Evolutionary conservation across 2,797 vertebrate species (phyloP).

Genomic region (Tapirus indicus): DNA sequence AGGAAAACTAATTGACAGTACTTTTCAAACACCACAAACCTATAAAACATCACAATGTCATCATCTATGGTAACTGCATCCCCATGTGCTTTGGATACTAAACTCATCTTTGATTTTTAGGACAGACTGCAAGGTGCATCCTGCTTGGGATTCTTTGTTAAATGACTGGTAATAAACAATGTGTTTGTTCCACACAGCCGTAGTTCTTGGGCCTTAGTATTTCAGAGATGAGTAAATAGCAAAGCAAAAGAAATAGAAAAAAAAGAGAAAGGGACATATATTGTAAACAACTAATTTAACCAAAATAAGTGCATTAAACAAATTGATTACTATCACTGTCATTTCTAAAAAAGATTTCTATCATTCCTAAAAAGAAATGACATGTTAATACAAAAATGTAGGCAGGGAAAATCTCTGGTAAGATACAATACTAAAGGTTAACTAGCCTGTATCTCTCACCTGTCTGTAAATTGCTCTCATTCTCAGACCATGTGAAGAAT

Average conservation of each 20-base stretch:
- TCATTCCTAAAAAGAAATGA: neutral
- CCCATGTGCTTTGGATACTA: neutral
- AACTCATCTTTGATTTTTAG: neutral
- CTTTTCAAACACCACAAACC: conserved; percentile 27
- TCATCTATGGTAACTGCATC: neutral
- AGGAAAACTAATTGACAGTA: conserved; percentile 21
- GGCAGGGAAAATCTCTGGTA: conserved; percentile 1
- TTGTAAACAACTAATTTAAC: neutral
- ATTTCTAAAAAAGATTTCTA: neutral
- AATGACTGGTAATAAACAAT: neutral
- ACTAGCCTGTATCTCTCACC: neutral
- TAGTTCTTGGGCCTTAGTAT: neutral
- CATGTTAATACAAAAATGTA: neutral
- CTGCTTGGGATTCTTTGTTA: neutral
- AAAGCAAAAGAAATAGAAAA: neutral
- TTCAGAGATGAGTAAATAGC: conserved; percentile 33
- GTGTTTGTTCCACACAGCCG: neutral
- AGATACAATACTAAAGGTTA: neutral
- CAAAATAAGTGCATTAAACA: neutral
- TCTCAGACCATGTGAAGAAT: neutral
- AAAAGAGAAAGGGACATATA: neutral
- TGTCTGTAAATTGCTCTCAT: neutral
- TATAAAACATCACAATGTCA: neutral
- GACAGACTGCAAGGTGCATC: neutral
- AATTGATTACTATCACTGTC: neutral